These are phyloP conservation scores for Camelus dromedarius DNA, from an alignment of 2,113 vertebrate species.

Conservation along the genomic window DNA sequence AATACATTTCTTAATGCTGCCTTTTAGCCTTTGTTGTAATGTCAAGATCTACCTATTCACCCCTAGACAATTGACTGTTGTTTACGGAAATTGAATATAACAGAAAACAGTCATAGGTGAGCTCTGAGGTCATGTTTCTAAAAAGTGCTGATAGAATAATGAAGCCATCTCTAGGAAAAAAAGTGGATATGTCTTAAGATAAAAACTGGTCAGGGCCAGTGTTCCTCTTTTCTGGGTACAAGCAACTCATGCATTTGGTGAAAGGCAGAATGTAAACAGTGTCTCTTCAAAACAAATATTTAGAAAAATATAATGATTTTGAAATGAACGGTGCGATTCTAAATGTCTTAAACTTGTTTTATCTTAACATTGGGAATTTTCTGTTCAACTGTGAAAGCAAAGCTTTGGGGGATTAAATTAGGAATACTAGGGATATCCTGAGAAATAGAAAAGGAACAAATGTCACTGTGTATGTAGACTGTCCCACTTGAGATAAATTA, in stretches of 20 bases:
- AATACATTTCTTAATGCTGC: conserved; percentile 12
- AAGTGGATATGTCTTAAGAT: not conserved
- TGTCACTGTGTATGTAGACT: not conserved
- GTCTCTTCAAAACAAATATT: conserved; percentile 17
- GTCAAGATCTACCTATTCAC: conserved; percentile 29
- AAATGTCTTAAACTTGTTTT: conserved; percentile 5
- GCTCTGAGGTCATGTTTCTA: not conserved
- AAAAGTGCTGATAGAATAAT: not conserved
- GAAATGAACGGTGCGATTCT: not conserved
- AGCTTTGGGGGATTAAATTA: conserved; percentile 1
- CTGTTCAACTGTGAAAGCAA: not conserved
- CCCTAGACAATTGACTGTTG: not conserved
- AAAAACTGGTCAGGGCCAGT: not conserved
- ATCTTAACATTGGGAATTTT: not conserved
- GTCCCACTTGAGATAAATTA: not conserved
- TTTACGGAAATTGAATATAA: conserved; percentile 55
- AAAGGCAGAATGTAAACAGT: not conserved
- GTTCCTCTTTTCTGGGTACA: not conserved
- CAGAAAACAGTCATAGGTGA: conserved; percentile 21
- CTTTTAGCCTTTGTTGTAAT: conserved; percentile 29
- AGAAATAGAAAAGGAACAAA: conserved; percentile 28
- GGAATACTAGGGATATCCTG: not conserved
- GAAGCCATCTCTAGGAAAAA: not conserved
- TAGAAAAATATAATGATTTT: conserved; percentile 23
- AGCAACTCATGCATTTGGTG: not conserved